Conservation (phyloP, 1,140 invertebrate genomes). For the Drosophila ficusphila region DNA sequence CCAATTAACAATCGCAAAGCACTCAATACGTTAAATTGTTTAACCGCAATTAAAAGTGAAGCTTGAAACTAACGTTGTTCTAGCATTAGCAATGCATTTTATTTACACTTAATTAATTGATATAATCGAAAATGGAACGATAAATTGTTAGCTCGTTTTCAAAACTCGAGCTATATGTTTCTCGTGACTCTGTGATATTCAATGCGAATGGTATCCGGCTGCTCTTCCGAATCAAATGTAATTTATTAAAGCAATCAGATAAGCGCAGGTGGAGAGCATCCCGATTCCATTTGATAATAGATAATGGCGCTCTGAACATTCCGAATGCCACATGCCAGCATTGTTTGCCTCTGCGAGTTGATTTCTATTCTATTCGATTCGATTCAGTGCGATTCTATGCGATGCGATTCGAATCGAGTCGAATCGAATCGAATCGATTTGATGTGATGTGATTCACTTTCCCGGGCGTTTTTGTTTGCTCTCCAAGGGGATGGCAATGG, state of each 20-base stretch:
- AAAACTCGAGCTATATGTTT: too few species aligned
- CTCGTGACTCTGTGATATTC: too few species aligned
- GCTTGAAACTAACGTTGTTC: too few species aligned
- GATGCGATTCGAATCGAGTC: conserved; percentile 22
- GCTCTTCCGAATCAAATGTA: conserved; percentile 1
- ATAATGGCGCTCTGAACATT: conserved; percentile 35
- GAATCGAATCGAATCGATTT: conserved; percentile 32
- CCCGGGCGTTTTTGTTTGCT: conserved; percentile 31
- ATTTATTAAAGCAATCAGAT: conserved; percentile 20
- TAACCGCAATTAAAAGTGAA: too few species aligned
- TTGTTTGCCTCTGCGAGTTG: conserved; percentile 37
- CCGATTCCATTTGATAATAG: conserved; percentile 40
- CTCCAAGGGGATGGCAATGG: conserved; percentile 25
- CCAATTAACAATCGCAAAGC: not conserved
- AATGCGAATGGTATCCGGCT: too few species aligned
- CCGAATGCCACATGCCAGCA: conserved; percentile 20
- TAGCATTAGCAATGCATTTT: too few species aligned
- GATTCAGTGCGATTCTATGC: conserved; percentile 40
- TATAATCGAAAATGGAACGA: too few species aligned
- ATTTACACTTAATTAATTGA: too few species aligned
- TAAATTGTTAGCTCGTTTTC: too few species aligned
- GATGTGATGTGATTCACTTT: conserved; percentile 40
- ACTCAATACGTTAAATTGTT: too few species aligned
- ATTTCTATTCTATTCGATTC: conserved; percentile 45
- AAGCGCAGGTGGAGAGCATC: not conserved